Evolutionary conservation across 2,888 invertebrate species (phyloP), one percentile per base, ranked within the genome.

Genomic region (Plagodis pulveraria): DNA sequence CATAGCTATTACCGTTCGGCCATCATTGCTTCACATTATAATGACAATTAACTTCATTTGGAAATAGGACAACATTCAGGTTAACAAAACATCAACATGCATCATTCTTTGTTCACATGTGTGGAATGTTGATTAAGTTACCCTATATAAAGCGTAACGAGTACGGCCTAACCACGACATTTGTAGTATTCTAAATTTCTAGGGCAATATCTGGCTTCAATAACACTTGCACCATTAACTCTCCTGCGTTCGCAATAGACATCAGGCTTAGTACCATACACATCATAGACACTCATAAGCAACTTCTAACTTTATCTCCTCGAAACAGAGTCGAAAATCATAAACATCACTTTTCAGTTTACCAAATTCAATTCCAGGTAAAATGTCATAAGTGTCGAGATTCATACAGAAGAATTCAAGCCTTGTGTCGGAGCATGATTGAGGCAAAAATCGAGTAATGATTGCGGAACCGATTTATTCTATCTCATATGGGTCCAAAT

Each of bases 211-310:
- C 86, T 85, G 83, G 82, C 87, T 86, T 83, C 88, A 85, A 87
- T 89, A 89, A 86, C 84, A 88, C 83, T 85, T 85, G 86, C 83
- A 76, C 84, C 87, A 88, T 89, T 90, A 86, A 87, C 86, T 86
- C 80, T 80, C 80, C 70, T 78, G 81, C 76, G 76, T 73, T 80
- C 78, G 77, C 80, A 80, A 84, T 83, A 84, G 78, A 80, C 80
- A 81, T 81, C 72, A 77, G 65, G 69, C 77, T 74, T 77, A 77
- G 74, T 77, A 75, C 70, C 76, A 76, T 72, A 72, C 72, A 71
- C 66, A 58, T 66, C 57, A 58, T 63, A 40, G 50, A 62, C 61
- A 53, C 47, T 35, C 11, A 12, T 67, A 66, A 54, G 6, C 71
- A 44, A 84, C 71, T 77, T 62, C 57, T 58, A 56, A 75, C 81